Conservation (phyloP, 2,797 vertebrate species). For the Lacerta viridis region DNA sequence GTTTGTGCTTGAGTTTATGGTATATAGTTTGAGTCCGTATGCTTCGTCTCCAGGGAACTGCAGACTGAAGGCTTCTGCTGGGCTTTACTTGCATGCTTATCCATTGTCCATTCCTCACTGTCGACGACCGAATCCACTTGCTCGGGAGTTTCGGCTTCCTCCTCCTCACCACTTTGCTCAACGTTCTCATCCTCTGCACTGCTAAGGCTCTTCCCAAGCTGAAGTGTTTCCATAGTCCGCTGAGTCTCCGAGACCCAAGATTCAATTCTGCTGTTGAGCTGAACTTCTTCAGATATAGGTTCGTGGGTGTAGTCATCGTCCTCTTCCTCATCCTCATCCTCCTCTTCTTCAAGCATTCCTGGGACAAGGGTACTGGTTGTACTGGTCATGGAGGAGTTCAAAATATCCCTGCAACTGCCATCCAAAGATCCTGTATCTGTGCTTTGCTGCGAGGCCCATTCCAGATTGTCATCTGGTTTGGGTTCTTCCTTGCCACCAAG, state of each 20-base stretch:
- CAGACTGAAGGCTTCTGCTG: slow-evolving; percentile 78
- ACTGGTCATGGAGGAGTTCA: slow-evolving; percentile 98
- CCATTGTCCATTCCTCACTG: slow-evolving; percentile 80
- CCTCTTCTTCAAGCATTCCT: slow-evolving; percentile 96
- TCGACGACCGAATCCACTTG: slow-evolving; percentile 79
- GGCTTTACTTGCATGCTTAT: slow-evolving; percentile 60
- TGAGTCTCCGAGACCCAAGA: slow-evolving; percentile 96
- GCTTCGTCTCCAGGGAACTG: slow-evolving; percentile 70
- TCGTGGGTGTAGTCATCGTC: slow-evolving; percentile 94
- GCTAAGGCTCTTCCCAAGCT: slow-evolving; percentile 91
- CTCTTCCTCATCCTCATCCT: slow-evolving; percentile 91
- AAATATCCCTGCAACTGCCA: slow-evolving; percentile 93
- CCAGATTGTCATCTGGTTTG: slow-evolving; percentile 92
- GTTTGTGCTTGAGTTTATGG: slow-evolving; percentile 80
- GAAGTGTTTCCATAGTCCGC: slow-evolving; percentile 94
- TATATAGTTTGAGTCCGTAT: slow-evolving; percentile 70
- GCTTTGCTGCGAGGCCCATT: slow-evolving; percentile 97
- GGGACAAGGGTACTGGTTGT: slow-evolving; percentile 97
- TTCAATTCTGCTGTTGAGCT: slow-evolving; percentile 95
- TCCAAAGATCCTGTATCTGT: slow-evolving; percentile 97
- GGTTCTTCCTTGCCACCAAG: slow-evolving; percentile 86
- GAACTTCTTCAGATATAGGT: slow-evolving; percentile 93
- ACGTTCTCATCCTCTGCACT: slow-evolving; percentile 90
- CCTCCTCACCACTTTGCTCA: slow-evolving; percentile 89
- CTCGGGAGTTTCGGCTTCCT: slow-evolving; percentile 86